Evolutionary conservation across 2,113 vertebrate genomes (phyloP).

Genomic region (Fregetta grallaria): DNA sequence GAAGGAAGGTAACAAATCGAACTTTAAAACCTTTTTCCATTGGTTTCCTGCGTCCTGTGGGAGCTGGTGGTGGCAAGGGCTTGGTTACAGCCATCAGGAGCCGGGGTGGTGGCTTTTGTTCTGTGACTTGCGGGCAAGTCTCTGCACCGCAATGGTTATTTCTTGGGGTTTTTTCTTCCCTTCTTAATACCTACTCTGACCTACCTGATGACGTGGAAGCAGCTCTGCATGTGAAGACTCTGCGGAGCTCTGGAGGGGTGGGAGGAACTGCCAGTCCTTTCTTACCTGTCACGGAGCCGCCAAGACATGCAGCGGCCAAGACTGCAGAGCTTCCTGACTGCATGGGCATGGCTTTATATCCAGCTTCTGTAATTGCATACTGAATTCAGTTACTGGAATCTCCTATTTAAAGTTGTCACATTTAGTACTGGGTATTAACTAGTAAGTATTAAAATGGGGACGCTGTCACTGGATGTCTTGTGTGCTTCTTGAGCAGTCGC

Average conservation of each 20-base stretch:
- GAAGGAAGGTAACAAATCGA: conserved; percentile 90
- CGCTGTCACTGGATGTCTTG: background rate
- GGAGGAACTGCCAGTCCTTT: background rate
- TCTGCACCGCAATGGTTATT: background rate
- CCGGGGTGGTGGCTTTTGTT: background rate
- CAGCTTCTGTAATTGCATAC: background rate
- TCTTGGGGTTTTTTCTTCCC: background rate
- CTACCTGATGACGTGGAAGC: background rate
- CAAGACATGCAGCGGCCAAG: background rate
- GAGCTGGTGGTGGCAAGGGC: background rate
- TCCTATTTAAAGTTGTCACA: background rate
- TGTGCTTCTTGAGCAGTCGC: background rate
- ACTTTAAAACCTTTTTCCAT: background rate
- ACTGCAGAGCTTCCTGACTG: background rate
- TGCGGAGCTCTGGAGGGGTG: background rate
- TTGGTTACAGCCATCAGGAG: background rate
- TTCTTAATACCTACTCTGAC: background rate
- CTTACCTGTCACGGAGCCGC: background rate
- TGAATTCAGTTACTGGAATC: background rate
- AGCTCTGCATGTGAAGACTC: background rate
- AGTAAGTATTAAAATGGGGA: too few relatives aligned
- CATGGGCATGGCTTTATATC: background rate
- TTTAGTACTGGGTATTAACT: background rate
- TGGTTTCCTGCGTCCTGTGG: background rate
- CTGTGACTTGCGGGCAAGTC: background rate